Conservation (phyloP, 2,888 invertebrate species). For the Zootermopsis nevadensis region DNA sequence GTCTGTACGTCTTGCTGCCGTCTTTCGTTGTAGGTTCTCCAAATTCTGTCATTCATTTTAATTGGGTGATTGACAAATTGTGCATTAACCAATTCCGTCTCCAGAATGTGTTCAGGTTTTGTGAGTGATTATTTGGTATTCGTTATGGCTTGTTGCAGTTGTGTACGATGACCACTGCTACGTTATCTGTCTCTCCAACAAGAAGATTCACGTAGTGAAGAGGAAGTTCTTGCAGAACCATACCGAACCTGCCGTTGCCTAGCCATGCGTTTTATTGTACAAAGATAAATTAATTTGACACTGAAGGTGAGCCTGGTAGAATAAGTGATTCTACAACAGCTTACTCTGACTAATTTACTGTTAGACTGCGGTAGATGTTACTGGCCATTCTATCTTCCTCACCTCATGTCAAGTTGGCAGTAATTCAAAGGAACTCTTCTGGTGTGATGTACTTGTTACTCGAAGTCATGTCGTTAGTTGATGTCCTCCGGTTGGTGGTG, state of each 20-base stretch:
- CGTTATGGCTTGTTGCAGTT: constrained; percentile 67
- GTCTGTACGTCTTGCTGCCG: no score
- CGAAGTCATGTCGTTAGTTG: no score
- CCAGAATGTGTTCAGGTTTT: no score
- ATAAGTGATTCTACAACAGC: not conserved
- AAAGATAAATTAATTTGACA: not conserved
- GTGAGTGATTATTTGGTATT: no score
- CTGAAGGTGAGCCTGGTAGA: not conserved
- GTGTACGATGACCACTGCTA: constrained; percentile 88
- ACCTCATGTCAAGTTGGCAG: not conserved
- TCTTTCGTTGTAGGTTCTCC: no score
- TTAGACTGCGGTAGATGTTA: not conserved
- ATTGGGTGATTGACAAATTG: no score
- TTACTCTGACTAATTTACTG: not conserved
- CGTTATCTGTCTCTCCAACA: constrained; percentile 87
- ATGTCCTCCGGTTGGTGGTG: no score
- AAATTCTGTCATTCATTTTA: no score
- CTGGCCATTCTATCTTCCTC: not conserved
- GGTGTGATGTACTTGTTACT: no score
- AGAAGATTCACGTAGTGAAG: constrained; percentile 86
- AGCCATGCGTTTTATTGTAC: not conserved
- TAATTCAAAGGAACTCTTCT: no score
- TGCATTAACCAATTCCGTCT: no score
- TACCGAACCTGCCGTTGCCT: constrained; percentile 42
- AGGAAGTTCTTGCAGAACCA: constrained; percentile 55